A percentile compares a stretch with the other conserved stretches of the same genome.
These are phyloP conservation scores for Cerastis leucographa DNA, from an alignment of 2,888 invertebrate genomes.

Conservation along the genomic window DNA sequence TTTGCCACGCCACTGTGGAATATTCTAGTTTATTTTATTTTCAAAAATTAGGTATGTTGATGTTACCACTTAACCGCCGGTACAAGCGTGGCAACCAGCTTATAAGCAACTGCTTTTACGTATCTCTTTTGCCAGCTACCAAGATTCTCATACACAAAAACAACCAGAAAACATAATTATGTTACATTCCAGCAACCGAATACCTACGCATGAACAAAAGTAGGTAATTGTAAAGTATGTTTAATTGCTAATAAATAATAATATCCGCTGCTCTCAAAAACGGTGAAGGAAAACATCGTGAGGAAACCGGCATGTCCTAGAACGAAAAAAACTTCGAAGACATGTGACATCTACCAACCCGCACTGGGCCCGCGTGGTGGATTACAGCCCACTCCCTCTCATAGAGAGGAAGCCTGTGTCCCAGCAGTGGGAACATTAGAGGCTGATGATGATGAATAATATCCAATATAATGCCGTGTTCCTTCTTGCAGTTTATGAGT, in stretches of 20 bases:
- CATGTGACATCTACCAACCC: too few species aligned
- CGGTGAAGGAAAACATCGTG: too few species aligned
- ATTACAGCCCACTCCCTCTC: too few species aligned
- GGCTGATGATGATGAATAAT: too few species aligned
- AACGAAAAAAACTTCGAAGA: too few species aligned
- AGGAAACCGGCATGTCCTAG: too few species aligned
- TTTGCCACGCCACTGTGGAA: background rate
- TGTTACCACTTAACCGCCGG: background rate
- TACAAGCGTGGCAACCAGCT: slow-evolving; percentile 3
- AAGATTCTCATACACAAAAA: slow-evolving; percentile 30
- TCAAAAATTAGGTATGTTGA: slow-evolving; percentile 2
- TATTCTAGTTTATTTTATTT: slow-evolving; percentile 3
- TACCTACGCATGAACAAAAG: background rate
- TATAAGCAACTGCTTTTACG: slow-evolving; percentile 22
- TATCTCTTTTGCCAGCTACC: slow-evolving; percentile 17
- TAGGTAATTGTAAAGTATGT: background rate
- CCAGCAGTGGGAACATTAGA: too few species aligned
- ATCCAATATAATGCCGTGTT: slow-evolving; percentile 6
- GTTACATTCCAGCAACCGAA: slow-evolving; percentile 14
- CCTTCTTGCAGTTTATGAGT: slow-evolving; percentile 20
- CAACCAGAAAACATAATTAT: slow-evolving; percentile 22
- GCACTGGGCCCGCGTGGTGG: too few species aligned
- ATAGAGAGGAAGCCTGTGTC: too few species aligned
- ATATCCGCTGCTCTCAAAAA: too few species aligned
- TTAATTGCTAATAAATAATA: background rate